Conservation (phyloP, 2,888 invertebrate species). For the Esperia sulphurella region DNA sequence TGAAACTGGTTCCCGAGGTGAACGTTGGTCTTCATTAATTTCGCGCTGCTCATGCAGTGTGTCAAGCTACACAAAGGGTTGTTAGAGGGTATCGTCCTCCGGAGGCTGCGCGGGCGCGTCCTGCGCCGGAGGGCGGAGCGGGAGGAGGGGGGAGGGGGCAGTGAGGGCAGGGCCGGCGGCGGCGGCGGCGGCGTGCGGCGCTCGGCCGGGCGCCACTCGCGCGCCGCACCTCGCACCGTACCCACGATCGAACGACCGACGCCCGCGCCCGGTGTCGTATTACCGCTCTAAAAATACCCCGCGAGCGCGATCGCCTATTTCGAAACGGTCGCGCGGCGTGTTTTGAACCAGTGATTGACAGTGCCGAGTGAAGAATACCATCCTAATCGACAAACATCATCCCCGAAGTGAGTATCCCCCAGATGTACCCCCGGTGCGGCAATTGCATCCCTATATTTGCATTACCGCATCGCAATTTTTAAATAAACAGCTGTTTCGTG, state of each 20-base stretch:
- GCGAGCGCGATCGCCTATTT: constrained; percentile 77
- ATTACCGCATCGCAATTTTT: constrained; percentile 61
- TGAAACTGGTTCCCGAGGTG: constrained; percentile 5
- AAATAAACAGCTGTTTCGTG: constrained; percentile 73
- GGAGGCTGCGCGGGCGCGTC: constrained; percentile 11
- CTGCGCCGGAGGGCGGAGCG: not conserved
- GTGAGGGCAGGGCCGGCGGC: constrained; percentile 15
- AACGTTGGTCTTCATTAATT: constrained; percentile 12
- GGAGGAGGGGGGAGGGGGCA: constrained; percentile 10
- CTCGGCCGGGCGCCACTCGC: constrained; percentile 47
- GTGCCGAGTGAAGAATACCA: constrained; percentile 71
- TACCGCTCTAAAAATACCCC: constrained; percentile 76
- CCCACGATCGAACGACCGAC: constrained; percentile 65
- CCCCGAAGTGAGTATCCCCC: constrained; percentile 60
- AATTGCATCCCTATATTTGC: constrained; percentile 29
- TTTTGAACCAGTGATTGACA: constrained; percentile 78
- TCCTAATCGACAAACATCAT: constrained; percentile 43
- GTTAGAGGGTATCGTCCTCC: constrained; percentile 63
- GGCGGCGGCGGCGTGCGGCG: constrained; percentile 14
- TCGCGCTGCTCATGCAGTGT: constrained; percentile 14
- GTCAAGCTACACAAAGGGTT: constrained; percentile 41
- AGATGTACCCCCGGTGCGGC: constrained; percentile 22
- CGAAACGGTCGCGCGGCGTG: constrained; percentile 73
- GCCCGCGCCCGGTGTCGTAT: constrained; percentile 74
- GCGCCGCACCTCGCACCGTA: constrained; percentile 55